Percentiles rank a stretch among this genome's conserved stretches.
These are phyloP conservation scores for Spatulosminthurus flaviceps DNA, from an alignment of 2,888 invertebrate species.

Conservation along the genomic window DNA sequence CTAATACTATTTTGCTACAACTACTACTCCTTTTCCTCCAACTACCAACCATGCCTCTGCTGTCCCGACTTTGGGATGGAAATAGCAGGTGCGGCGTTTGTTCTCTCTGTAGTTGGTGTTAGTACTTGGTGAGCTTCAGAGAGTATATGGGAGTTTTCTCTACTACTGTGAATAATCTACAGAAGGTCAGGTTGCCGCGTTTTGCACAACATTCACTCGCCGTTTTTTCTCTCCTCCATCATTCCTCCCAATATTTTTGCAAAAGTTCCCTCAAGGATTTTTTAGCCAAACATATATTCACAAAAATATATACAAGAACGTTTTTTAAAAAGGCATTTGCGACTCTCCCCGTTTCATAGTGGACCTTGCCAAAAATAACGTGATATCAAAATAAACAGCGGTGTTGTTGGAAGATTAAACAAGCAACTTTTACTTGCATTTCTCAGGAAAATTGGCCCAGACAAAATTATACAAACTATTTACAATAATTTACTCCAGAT, in stretches of 20 bases:
- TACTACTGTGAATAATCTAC: slow-evolving; percentile 14
- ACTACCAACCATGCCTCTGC: no score
- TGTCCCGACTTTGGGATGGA: slow-evolving; percentile 37
- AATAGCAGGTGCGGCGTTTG: slow-evolving; percentile 51
- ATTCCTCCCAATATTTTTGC: slow-evolving; percentile 4
- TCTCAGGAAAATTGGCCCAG: no score
- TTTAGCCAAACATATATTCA: background rate
- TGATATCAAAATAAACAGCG: background rate
- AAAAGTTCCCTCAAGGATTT: no score
- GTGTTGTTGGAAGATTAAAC: no score
- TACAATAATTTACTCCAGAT: no score
- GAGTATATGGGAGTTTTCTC: background rate
- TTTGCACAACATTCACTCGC: slow-evolving; percentile 32
- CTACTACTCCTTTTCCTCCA: no score
- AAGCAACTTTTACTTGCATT: no score
- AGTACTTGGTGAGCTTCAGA: slow-evolving; percentile 25
- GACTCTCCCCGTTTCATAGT: no score
- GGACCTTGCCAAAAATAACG: slow-evolving; percentile 18
- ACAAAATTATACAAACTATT: no score
- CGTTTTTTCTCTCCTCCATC: background rate
- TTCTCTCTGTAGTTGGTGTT: slow-evolving; percentile 32
- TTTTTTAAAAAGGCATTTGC: no score
- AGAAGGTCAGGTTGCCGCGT: slow-evolving; percentile 45
- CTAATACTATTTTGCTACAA: no score
- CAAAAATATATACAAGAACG: background rate